A percentile compares a stretch with the other conserved stretches of the same genome.
These are phyloP conservation scores for Glaucidium brasilianum DNA, from an alignment of 2,113 vertebrate species.

Conservation along the genomic window DNA sequence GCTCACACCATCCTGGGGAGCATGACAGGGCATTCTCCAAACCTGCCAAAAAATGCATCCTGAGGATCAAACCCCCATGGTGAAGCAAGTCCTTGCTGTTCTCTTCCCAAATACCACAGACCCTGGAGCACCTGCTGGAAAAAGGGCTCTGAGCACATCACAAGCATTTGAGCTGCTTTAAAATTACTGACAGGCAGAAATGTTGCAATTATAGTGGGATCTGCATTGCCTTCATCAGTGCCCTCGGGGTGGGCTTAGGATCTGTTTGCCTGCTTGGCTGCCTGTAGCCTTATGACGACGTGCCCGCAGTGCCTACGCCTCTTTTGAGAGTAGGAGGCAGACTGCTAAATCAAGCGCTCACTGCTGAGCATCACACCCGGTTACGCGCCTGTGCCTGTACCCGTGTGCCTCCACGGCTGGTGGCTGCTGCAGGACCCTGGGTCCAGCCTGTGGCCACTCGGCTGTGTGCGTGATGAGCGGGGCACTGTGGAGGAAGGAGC, in stretches of 20 bases:
- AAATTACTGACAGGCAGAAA: background rate
- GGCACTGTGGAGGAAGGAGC: background rate
- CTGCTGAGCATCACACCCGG: background rate
- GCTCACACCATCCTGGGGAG: background rate
- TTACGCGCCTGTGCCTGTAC: background rate
- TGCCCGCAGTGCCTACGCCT: background rate
- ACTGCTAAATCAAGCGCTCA: background rate
- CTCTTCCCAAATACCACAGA: background rate
- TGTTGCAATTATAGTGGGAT: background rate
- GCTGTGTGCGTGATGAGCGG: fast-evolving
- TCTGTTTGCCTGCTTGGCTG: background rate
- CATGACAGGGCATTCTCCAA: fast-evolving
- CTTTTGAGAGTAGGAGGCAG: background rate
- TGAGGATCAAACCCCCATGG: background rate
- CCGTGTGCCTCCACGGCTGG: fast-evolving
- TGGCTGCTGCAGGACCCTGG: background rate
- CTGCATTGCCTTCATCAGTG: background rate
- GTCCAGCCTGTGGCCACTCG: fast-evolving
- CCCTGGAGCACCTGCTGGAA: background rate
- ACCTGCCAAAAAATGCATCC: background rate
- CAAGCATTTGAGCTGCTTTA: background rate
- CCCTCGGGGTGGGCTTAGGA: background rate
- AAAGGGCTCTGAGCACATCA: background rate
- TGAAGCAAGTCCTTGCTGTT: background rate
- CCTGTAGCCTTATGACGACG: background rate